Conservation (phyloP, 1,140 invertebrate genomes). For the Oryzaephilus surinamensis region DNA sequence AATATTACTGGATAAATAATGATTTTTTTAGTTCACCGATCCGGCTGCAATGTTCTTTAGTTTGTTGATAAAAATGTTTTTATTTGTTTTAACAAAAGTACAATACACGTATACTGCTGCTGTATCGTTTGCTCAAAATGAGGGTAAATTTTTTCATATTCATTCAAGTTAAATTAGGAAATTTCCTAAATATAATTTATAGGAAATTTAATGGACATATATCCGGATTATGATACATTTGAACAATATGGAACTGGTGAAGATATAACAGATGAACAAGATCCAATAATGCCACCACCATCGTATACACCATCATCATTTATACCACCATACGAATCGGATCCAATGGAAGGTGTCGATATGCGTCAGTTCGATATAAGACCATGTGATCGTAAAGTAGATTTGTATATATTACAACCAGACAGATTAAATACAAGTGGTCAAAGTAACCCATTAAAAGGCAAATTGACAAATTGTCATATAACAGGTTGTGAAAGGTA, state of each 20-base stretch:
- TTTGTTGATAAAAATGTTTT: constrained; percentile 19
- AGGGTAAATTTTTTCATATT: constrained; percentile 22
- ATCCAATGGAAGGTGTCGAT: constrained; percentile 37
- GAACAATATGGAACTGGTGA: constrained; percentile 28
- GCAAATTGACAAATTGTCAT: constrained; percentile 85
- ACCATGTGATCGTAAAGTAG: constrained; percentile 76
- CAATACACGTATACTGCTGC: constrained; percentile 24
- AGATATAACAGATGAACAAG: constrained; percentile 26
- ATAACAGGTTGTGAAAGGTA: constrained; percentile 80
- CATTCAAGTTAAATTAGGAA: not conserved
- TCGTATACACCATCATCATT: constrained; percentile 25
- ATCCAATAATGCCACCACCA: constrained; percentile 26
- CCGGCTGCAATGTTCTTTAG: constrained; percentile 21
- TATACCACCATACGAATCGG: constrained; percentile 33
- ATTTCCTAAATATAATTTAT: constrained; percentile 5
- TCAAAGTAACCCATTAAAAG: constrained; percentile 65
- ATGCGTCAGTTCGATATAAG: constrained; percentile 42
- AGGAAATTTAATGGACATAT: constrained; percentile 24
- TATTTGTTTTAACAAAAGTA: constrained; percentile 20
- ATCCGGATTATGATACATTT: constrained; percentile 31
- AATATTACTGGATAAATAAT: not conserved
- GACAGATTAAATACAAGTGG: constrained; percentile 68
- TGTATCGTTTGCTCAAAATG: constrained; percentile 28
- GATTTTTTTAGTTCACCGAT: constrained; percentile 16
- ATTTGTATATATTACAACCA: constrained; percentile 76